Conservation (phyloP, 2,888 invertebrate genomes). For the Eremobia ochroleuca region DNA sequence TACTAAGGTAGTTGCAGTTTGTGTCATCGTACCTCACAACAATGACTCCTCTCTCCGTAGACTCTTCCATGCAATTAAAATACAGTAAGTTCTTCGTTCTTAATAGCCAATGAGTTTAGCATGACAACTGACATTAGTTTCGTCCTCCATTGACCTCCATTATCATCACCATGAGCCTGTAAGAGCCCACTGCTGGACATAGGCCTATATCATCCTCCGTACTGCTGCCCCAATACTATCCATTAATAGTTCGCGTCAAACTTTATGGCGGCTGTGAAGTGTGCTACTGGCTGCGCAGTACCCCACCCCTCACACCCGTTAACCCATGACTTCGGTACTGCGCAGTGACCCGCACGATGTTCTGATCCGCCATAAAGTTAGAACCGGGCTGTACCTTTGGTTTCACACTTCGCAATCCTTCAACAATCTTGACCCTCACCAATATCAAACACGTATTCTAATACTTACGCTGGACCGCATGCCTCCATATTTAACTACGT, state of each 20-base stretch:
- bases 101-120: not conserved
- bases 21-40: no score
- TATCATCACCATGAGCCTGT: no score
- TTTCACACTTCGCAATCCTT: not conserved
- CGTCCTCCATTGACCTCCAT: not conserved
- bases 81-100: not conserved
- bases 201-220: not conserved
- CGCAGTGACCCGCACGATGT: no score
- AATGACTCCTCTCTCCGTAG: no score
- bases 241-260: not conserved
- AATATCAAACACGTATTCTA: constrained; percentile 1
- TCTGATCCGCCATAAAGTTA: no score
- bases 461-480: not conserved
- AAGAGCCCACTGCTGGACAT: not conserved
- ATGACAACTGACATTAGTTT: not conserved
- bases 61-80: not conserved
- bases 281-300: no score
- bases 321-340: no score
- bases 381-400: no score
- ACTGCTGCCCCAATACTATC: not conserved
- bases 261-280: not conserved
- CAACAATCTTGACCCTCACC: constrained; percentile 6
- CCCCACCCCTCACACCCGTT: no score
- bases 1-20: not conserved
- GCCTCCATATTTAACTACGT: not conserved